These are phyloP conservation scores for Aricia artaxerxes DNA, from an alignment of 2,888 invertebrate species.

Conservation along the genomic window DNA sequence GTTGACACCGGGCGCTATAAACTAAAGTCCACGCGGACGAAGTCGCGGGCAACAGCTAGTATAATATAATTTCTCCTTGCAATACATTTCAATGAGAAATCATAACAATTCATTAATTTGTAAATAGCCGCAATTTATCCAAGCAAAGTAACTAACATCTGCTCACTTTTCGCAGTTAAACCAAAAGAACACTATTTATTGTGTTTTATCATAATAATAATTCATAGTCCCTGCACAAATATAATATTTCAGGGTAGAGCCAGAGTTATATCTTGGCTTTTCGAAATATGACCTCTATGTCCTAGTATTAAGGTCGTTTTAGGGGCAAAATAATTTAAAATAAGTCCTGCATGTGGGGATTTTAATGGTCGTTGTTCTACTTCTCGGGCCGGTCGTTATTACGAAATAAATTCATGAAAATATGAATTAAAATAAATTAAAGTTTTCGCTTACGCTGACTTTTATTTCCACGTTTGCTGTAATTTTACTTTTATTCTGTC, in stretches of 20 bases:
- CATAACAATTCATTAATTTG: background rate
- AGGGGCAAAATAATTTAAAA: background rate
- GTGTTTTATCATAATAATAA: conserved; percentile 6
- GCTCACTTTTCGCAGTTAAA: background rate
- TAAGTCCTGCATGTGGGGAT: conserved; percentile 1
- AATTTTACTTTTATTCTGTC: background rate
- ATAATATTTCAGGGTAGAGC: background rate
- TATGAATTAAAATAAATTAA: conserved; percentile 18
- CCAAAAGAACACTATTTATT: background rate
- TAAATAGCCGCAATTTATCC: background rate
- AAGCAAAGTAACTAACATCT: background rate
- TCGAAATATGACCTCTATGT: background rate
- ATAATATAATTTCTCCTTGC: too few relatives aligned
- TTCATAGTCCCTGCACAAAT: conserved; percentile 8
- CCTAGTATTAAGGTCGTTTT: background rate
- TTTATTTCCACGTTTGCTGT: conserved; percentile 1
- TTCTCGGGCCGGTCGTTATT: background rate
- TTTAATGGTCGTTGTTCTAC: background rate
- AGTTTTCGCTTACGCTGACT: conserved; percentile 9
- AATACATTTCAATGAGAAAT: too few relatives aligned
- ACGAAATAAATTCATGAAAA: conserved; percentile 19
- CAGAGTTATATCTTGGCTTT: background rate
- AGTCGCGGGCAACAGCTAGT: too few relatives aligned
- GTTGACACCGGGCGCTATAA: too few relatives aligned
- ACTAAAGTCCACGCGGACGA: too few relatives aligned